phyloP scores from a whole-genome alignment of 1,140 invertebrate genomes.

The Streblospio benedicti region DNA sequence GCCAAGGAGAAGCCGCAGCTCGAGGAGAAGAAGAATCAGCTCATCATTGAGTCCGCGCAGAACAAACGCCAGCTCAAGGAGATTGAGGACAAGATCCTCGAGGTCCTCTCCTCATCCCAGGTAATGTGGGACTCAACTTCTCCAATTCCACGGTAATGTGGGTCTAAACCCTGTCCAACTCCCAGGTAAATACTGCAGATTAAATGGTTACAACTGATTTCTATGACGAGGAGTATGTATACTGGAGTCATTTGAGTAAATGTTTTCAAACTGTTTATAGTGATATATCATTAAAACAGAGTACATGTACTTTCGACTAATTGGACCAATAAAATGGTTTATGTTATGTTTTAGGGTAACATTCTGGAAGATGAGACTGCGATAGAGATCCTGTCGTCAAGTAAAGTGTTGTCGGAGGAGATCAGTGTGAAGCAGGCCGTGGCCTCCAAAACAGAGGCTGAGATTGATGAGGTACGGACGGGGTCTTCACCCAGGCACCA shows the following conservation, averaged over 20 bases:
- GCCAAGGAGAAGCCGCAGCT: slow-evolving; percentile 51
- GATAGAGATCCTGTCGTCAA: slow-evolving; percentile 82
- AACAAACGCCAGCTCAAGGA: slow-evolving; percentile 84
- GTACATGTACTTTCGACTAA: too few species aligned
- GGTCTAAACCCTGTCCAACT: too few species aligned
- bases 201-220: too few species aligned
- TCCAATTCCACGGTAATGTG: too few species aligned
- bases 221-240: too few species aligned
- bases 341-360: slow-evolving; percentile 61
- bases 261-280: too few species aligned
- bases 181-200: too few species aligned
- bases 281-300: too few species aligned
- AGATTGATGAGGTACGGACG: slow-evolving; percentile 43
- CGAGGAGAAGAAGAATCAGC: slow-evolving; percentile 83
- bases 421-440: slow-evolving; percentile 54
- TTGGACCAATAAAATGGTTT: too few species aligned
- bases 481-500: slow-evolving; percentile 46
- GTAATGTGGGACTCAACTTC: slow-evolving; percentile 20
- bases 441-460: slow-evolving; percentile 36
- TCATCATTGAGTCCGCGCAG: slow-evolving; percentile 79
- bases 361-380: slow-evolving; percentile 93
- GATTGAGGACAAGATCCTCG: slow-evolving; percentile 87
- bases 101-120: slow-evolving; percentile 62
- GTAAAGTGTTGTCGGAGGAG: slow-evolving; percentile 61
- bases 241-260: too few species aligned